These are phyloP conservation scores for Drosophila ananassae DNA, from an alignment of 1,140 invertebrate species.

Conservation along the genomic window DNA sequence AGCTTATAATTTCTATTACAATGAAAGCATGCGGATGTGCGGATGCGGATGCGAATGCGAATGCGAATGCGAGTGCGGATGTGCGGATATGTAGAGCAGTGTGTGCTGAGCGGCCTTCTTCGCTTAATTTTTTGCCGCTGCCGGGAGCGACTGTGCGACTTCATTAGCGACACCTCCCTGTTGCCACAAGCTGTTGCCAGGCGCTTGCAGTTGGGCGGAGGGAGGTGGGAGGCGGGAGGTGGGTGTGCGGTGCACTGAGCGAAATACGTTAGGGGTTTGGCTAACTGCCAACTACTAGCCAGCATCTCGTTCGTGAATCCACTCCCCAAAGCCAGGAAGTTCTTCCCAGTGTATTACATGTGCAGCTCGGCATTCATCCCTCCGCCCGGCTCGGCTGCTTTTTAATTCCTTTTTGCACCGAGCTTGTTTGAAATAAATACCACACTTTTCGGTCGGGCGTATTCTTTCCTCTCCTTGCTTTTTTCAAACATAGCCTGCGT, in stretches of 20 bases:
- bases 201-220: slow-evolving; percentile 48
- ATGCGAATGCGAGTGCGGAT: background rate
- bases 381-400: slow-evolving; percentile 3
- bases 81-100: slow-evolving; percentile 18
- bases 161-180: slow-evolving; percentile 73
- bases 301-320: too few species aligned
- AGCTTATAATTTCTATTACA: slow-evolving; percentile 80
- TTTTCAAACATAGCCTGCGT: background rate
- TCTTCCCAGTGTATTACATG: background rate
- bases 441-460: slow-evolving; percentile 49
- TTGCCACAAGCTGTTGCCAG: slow-evolving; percentile 63
- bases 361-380: background rate
- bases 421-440: slow-evolving; percentile 79
- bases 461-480: slow-evolving; percentile 12
- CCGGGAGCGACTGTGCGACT: slow-evolving; percentile 66
- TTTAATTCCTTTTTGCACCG: slow-evolving; percentile 1
- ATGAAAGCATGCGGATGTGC: slow-evolving; percentile 48
- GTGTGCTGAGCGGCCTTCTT: slow-evolving; percentile 31
- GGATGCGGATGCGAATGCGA: background rate
- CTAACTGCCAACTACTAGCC: too few species aligned
- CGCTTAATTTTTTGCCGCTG: slow-evolving; percentile 48
- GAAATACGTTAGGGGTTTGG: too few species aligned
- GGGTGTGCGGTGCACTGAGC: too few species aligned
- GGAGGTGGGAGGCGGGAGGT: background rate
- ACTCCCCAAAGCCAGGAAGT: too few species aligned